Percentiles rank a stretch among this genome's conserved stretches.
Evolutionary conservation across 2,888 invertebrate species (phyloP).

Genomic region (Ditylenchus weischeri): DNA sequence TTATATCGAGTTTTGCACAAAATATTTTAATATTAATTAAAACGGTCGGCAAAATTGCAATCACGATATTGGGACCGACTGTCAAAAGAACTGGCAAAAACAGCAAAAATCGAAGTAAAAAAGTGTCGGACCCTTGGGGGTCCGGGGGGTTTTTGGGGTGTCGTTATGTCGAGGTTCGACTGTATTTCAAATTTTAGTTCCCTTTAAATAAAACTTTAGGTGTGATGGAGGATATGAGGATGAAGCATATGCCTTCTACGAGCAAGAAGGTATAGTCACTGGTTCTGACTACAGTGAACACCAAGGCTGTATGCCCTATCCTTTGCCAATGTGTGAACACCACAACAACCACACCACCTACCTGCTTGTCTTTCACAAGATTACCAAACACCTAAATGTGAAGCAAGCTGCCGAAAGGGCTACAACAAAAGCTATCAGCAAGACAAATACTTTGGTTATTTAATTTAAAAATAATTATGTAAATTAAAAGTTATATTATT

Average conservation of each 20-base stretch:
- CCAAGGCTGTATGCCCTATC: constrained; percentile 69
- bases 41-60: too few species aligned
- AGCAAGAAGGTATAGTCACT: constrained; percentile 75
- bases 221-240: constrained; percentile 73
- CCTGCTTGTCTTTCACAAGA: constrained; percentile 50
- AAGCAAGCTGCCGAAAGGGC: constrained; percentile 67
- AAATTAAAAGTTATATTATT: too few species aligned
- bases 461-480: too few species aligned
- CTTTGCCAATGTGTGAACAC: constrained; percentile 82
- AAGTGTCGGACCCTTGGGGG: too few species aligned
- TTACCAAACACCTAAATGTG: constrained; percentile 70
- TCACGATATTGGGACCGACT: too few species aligned
- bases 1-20: too few species aligned
- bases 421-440: constrained; percentile 74
- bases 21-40: too few species aligned
- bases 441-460: constrained; percentile 48
- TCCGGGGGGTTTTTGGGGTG: too few species aligned
- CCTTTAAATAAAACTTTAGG: not conserved
- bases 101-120: too few species aligned
- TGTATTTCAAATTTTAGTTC: too few species aligned
- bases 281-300: constrained; percentile 68
- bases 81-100: too few species aligned
- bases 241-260: constrained; percentile 83
- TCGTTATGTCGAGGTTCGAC: too few species aligned
- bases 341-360: constrained; percentile 73